Conservation (phyloP, 2,113 vertebrate species). For the Epinephelus fuscoguttatus region DNA sequence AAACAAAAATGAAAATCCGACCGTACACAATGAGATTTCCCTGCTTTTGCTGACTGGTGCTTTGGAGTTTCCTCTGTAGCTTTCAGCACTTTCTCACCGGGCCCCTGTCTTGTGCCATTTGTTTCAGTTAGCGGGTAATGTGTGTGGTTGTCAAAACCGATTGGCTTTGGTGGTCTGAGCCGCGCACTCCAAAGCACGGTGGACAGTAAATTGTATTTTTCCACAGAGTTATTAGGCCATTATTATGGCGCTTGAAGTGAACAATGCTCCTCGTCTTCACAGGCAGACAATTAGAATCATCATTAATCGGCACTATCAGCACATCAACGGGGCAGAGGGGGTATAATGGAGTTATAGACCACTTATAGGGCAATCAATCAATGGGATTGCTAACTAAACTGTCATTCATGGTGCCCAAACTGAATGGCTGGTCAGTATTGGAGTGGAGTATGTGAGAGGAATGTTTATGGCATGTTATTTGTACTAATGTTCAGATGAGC, state of each 20-base stretch:
- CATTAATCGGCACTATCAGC: slow-evolving; percentile 75
- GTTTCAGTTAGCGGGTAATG: slow-evolving; percentile 70
- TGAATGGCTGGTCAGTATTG: slow-evolving; percentile 34
- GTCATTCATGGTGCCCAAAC: slow-evolving; percentile 36
- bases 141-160: slow-evolving; percentile 73
- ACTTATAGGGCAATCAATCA: slow-evolving; percentile 73
- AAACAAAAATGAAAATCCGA: slow-evolving; percentile 28
- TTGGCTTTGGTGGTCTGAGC: slow-evolving; percentile 57
- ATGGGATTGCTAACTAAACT: slow-evolving; percentile 52
- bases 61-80: slow-evolving; percentile 47
- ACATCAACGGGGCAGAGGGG: slow-evolving; percentile 58
- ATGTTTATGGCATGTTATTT: slow-evolving; percentile 59
- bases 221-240: slow-evolving; percentile 72
- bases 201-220: slow-evolving; percentile 75
- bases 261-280: slow-evolving; percentile 62
- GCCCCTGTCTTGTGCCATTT: slow-evolving; percentile 69
- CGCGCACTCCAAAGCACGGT: slow-evolving; percentile 28
- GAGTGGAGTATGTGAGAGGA: slow-evolving; percentile 33
- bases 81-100: slow-evolving; percentile 24
- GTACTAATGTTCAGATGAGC: slow-evolving; percentile 28
- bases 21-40: slow-evolving; percentile 37
- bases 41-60: slow-evolving; percentile 33
- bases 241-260: slow-evolving; percentile 69
- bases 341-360: slow-evolving; percentile 67
- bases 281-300: slow-evolving; percentile 78